Conservation (phyloP, 2,888 invertebrate species). For the Protophormia terraenovae region DNA sequence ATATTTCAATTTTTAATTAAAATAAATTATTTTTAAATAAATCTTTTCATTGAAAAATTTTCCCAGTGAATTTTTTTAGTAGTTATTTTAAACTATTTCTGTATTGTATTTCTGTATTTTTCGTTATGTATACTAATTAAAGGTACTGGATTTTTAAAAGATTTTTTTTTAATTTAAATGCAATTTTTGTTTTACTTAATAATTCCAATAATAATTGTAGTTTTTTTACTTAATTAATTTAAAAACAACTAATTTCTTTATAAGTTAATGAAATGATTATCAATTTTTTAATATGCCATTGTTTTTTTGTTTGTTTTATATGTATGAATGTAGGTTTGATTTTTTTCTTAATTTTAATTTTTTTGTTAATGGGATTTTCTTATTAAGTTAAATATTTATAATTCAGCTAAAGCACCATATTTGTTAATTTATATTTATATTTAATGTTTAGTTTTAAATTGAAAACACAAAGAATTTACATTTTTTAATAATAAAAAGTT, state of each 20-base stretch:
- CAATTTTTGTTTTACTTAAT: constrained; percentile 41
- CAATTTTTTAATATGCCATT: constrained; percentile 55
- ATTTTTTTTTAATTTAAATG: constrained; percentile 48
- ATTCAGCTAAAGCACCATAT: constrained; percentile 80
- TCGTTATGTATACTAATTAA: constrained; percentile 57
- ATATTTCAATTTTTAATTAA: no score
- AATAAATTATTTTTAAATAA: neutral
- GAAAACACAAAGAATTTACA: constrained; percentile 18
- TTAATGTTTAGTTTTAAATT: constrained; percentile 60
- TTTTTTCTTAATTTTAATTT: constrained; percentile 29
- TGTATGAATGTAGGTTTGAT: constrained; percentile 47
- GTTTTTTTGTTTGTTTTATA: constrained; percentile 39
- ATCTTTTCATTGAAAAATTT: neutral
- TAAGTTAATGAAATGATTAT: constrained; percentile 60
- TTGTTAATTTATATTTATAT: constrained; percentile 68
- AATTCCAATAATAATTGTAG: constrained; percentile 44
- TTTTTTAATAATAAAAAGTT: no score
- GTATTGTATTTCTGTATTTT: neutral
- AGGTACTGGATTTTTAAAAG: constrained; percentile 69
- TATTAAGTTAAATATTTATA: constrained; percentile 68
- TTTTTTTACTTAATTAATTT: constrained; percentile 35
- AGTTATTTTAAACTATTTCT: neutral
- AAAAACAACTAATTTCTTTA: constrained; percentile 47
- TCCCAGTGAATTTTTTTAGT: neutral
- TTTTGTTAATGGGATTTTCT: constrained; percentile 23